Base-by-base conservation (phyloP, 2,797 vertebrate genomes). In the Acipenser oxyrinchus region DNA sequence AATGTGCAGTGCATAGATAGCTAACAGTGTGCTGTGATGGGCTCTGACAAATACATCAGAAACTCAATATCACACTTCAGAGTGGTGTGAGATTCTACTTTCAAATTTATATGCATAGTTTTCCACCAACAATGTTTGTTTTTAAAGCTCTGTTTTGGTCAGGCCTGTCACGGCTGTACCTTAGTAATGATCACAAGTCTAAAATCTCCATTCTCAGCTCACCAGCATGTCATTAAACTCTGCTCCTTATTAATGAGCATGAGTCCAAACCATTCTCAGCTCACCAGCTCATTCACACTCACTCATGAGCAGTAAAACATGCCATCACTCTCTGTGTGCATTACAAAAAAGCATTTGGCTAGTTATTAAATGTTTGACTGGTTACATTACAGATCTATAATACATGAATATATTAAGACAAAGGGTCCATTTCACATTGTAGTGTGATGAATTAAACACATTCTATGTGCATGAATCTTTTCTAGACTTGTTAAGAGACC, bases 1-100 rank as follows among this genome's bases (percentile, higher is more conserved):
- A 55, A 67, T 68, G 48, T 63, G 48, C 66, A 63, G 51, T 23
- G 65, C 48, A 37, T 10, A 51, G 7, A 11, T 59, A 58, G 8
- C n/a, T 11, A 4, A 58, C 23, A 37, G 37, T 66, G 66, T 49
- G 62, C 51, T 12, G 67, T 68, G 75, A 70, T 70, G 10, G 68
- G 73, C 63, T 66, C 62, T 48, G 69, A 64, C 18, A 69, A 76
- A 77, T 60, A 62, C 55, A 72, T 78, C 70, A 73, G 68, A 74
- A 57, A 66, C 37, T 11, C 60, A 65, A 71, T 55, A 51, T 10
- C 37, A 64, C 70, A 62, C 48, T 63, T 10, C 55, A 49, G 49
- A 51, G 68, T n/a, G 59, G 63, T 63, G 67, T 1, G 49, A 58
- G 55, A 73, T 69, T 48, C 65, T 65, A 15, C 66, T 75, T 66